These are phyloP conservation scores for Chelonoidis abingdonii DNA, from an alignment of 2,113 vertebrate species.

Conservation along the genomic window DNA sequence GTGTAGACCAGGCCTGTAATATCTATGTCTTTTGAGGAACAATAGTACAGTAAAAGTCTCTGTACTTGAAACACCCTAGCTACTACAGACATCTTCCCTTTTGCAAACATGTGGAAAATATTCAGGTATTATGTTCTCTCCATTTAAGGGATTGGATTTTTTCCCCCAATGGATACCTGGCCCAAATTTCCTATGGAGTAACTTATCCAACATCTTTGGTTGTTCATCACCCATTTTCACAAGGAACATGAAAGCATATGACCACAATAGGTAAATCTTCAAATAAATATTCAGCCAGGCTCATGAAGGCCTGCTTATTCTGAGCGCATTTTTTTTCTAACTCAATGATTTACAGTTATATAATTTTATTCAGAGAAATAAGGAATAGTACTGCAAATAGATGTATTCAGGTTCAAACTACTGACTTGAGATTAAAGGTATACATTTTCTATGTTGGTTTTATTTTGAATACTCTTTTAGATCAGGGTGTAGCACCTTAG, in stretches of 20 bases:
- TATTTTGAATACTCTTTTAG: not conserved
- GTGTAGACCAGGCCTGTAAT: not conserved
- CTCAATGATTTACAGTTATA: not conserved
- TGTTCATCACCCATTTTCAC: not conserved
- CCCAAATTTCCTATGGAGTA: too few species aligned
- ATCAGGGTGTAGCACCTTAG: not conserved
- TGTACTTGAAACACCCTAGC: not conserved
- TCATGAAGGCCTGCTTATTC: too few species aligned
- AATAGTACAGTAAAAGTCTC: not conserved
- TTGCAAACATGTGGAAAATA: not conserved
- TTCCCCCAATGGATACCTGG: too few species aligned
- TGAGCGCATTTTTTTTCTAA: not conserved
- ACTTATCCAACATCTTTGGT: not conserved
- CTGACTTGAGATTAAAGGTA: not conserved
- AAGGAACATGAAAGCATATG: not conserved
- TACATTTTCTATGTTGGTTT: not conserved
- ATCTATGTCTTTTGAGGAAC: not conserved
- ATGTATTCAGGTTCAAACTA: not conserved
- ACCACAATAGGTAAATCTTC: not conserved
- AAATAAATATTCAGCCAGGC: too few species aligned
- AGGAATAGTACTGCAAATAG: not conserved
- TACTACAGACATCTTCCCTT: not conserved
- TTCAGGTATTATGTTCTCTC: not conserved
- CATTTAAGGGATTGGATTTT: not conserved
- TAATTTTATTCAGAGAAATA: not conserved